Evolutionary conservation across 2,888 invertebrate species (phyloP), one percentile per base, ranked within the genome.

Genomic region (Drosophila neonasuta): DNA sequence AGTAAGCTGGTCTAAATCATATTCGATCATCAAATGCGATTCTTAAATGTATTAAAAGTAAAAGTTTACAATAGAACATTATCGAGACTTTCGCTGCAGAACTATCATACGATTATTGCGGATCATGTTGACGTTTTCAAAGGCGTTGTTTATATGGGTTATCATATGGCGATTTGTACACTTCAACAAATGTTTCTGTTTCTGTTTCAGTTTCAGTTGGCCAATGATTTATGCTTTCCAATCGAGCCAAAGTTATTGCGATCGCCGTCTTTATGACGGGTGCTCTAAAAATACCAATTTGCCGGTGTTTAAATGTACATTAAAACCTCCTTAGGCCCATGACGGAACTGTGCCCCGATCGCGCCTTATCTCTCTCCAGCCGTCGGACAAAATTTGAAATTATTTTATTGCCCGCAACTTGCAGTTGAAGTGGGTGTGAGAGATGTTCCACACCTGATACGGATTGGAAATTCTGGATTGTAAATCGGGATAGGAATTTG

Each of bases 241-340:
- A 64, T 63, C 59, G 61, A 63, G 46, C 36, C 34, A 34, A 50
- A 50, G 36, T 59, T 39, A 41, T 56, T 61, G 73, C 56, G 74
- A 64, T 63, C 61, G 68, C 58, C 36, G 41, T 4, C 66, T 80
- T 86, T 77, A 83, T 84, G 84, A 68, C 73, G 69, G 66, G 83
- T 84, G 79, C 82, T 84, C 77, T 81, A 71, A 81, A 84, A 71
- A 81, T 86, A 71, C 66, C 74, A 78, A 81, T 86, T 86, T 87
- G 77, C 71, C 71, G 71, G 71, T 80, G 81, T 74, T 88, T 88
- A 88, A 88, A 88, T 80, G 73, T 71, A 76, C 85, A 88, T 86
- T 88, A 88, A 74, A 77, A 75, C 66, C 71, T 77, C 57, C 76
- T 85, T 81, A 79, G 59, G 15, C 63, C 60, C 45, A 46, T 48